These are phyloP conservation scores for Eolophus roseicapilla DNA, from an alignment of 2,113 vertebrate genomes.

Conservation along the genomic window DNA sequence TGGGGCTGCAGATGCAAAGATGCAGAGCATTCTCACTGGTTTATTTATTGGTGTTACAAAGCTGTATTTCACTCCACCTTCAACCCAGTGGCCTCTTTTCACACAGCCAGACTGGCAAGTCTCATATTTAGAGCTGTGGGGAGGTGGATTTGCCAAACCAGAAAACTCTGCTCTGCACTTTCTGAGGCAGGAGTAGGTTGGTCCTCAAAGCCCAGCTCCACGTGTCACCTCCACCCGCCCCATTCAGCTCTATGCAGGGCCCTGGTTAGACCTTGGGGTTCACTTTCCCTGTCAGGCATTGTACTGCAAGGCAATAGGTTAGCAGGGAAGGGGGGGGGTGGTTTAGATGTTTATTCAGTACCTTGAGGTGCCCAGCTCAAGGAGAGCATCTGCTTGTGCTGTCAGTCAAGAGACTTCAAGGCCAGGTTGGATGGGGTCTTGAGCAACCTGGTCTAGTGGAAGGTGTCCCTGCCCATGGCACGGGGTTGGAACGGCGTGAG, in stretches of 20 bases:
- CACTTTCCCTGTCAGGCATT: background rate
- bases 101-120: background rate
- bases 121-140: background rate
- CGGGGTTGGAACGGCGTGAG: background rate
- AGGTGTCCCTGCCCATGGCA: background rate
- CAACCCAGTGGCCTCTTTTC: background rate
- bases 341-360: fast-evolving
- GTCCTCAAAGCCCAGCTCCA: background rate
- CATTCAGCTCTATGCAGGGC: background rate
- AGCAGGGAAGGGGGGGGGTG: background rate
- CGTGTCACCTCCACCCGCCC: background rate
- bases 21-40: background rate
- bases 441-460: background rate
- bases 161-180: background rate
- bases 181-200: fast-evolving
- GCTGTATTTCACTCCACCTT: background rate
- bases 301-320: background rate
- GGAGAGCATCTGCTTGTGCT: background rate
- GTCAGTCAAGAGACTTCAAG: background rate
- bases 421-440: background rate
- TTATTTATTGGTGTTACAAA: background rate
- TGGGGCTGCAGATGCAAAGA: background rate
- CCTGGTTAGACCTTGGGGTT: background rate
- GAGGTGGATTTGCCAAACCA: background rate
- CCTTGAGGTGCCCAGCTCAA: background rate